Evolutionary conservation across 2,797 vertebrate genomes (phyloP).

Genomic region (Loris lydekkerianus): DNA sequence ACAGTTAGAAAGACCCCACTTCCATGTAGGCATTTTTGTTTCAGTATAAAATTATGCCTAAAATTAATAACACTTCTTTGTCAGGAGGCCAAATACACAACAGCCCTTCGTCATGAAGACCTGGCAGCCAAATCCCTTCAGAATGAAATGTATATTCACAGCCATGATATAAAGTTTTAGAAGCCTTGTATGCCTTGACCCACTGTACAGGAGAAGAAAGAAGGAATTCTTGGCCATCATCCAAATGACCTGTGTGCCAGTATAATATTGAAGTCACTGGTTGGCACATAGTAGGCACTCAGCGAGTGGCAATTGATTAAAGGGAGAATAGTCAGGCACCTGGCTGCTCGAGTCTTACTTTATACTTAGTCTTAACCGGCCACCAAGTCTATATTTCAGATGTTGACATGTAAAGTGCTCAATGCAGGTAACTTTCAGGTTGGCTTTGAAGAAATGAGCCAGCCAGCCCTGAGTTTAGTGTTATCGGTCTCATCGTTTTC

Average conservation of each 20-base stretch:
- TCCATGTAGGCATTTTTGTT: not conserved
- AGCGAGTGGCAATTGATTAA: not conserved
- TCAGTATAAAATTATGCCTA: not conserved
- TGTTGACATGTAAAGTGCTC: not conserved
- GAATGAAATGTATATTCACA: not conserved
- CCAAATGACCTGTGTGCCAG: not conserved
- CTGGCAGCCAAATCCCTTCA: not conserved
- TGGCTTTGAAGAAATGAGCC: not conserved
- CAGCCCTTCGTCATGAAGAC: not conserved
- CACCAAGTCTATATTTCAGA: not conserved
- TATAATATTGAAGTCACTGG: not conserved
- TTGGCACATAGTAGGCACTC: not conserved
- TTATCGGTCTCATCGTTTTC: not conserved
- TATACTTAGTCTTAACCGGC: not conserved
- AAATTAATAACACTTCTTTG: not conserved
- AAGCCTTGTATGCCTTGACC: not conserved
- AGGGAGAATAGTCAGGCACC: not conserved
- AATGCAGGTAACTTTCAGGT: not conserved
- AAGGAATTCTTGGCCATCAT: not conserved
- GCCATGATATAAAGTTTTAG: not conserved
- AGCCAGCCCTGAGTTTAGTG: not conserved
- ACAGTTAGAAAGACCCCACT: not conserved
- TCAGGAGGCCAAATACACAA: not conserved
- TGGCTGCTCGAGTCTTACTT: not conserved
- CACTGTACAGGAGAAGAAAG: not conserved